These are phyloP conservation scores for Taeniopygia guttata DNA, from an alignment of 2,797 vertebrate genomes.

Conservation along the genomic window DNA sequence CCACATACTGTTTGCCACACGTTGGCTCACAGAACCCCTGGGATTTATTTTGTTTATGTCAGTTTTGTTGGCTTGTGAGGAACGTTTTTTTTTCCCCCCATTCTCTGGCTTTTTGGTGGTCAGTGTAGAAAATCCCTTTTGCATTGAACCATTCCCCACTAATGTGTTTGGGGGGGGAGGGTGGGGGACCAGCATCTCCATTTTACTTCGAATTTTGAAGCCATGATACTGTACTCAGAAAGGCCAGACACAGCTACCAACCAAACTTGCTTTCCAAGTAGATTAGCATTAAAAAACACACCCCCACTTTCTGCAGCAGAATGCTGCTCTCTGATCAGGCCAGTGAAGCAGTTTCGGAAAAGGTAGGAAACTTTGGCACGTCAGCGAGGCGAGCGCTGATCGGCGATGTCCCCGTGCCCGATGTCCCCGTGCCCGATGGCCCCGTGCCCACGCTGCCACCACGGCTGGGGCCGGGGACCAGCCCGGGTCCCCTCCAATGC, in stretches of 20 bases:
- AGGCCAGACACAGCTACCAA: constrained; percentile 27
- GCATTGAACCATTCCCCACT: background rate
- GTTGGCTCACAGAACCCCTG: background rate
- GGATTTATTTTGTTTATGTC: background rate
- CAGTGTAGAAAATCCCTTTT: background rate
- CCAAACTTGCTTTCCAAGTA: background rate
- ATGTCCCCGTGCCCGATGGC: too few species aligned
- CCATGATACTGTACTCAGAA: constrained; percentile 13
- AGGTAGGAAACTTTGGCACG: background rate
- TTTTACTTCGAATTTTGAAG: constrained; percentile 4
- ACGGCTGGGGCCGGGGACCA: background rate
- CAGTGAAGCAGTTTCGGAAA: background rate
- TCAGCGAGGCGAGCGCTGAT: background rate
- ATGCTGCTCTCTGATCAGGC: background rate
- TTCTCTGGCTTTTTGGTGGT: background rate
- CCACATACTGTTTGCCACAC: background rate
- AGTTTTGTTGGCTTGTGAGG: background rate
- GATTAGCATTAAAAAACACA: background rate
- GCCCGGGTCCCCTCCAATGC: background rate
- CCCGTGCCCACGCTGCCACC: too few species aligned
- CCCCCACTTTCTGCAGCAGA: background rate
- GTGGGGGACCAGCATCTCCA: background rate
- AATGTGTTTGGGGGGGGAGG: background rate
- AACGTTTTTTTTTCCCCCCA: background rate
- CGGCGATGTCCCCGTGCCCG: background rate